These are phyloP conservation scores for Buphagus erythrorhynchus DNA, from an alignment of 2,797 vertebrate species.

Conservation along the genomic window DNA sequence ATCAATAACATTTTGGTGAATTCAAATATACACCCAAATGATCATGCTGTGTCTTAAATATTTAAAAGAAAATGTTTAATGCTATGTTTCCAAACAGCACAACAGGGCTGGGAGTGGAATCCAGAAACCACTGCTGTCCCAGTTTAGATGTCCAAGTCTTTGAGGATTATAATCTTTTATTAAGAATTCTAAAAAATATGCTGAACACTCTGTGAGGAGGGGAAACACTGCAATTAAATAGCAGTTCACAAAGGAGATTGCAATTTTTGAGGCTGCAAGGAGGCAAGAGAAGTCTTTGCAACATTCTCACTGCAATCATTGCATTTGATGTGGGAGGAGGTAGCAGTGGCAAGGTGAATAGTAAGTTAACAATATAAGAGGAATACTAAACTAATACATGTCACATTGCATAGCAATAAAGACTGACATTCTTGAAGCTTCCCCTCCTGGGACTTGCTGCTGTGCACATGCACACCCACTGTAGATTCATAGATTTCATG, in stretches of 20 bases:
- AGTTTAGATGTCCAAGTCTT: not conserved
- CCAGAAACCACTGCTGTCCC: not conserved
- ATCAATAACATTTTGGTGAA: not conserved
- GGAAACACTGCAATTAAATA: not conserved
- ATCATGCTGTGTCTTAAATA: not conserved
- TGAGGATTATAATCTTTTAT: not conserved
- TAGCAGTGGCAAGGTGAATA: not conserved
- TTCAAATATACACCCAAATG: not conserved
- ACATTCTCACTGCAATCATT: slow-evolving; percentile 1
- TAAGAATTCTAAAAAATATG: slow-evolving; percentile 22
- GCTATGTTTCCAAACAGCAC: not conserved
- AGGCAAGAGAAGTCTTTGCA: not conserved
- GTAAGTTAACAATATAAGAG: not conserved
- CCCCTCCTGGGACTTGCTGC: not conserved
- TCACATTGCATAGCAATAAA: not conserved
- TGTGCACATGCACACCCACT: not conserved
- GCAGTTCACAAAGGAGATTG: not conserved
- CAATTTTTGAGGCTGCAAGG: not conserved
- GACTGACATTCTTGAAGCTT: not conserved
- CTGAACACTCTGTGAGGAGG: not conserved
- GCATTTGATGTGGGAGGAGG: not conserved
- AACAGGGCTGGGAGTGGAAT: not conserved
- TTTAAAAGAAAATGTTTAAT: not conserved
- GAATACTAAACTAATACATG: not conserved
- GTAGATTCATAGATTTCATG: not conserved